A percentile compares a stretch with the other conserved stretches of the same genome.
Evolutionary conservation across 2,113 vertebrate genomes (phyloP).

Genomic region (Gymnobelideus leadbeateri): DNA sequence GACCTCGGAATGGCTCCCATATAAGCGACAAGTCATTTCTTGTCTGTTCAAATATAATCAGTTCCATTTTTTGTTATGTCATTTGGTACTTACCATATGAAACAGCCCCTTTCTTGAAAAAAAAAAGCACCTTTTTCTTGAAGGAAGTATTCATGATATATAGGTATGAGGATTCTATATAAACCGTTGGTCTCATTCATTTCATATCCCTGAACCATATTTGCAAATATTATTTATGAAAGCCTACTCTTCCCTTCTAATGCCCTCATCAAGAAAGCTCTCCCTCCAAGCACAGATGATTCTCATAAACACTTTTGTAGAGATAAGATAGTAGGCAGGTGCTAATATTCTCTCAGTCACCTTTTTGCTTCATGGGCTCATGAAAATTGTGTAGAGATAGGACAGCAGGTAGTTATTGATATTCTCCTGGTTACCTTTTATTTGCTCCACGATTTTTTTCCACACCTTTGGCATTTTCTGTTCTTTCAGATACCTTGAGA

Average conservation of each 20-base stretch:
- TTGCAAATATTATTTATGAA: neutral
- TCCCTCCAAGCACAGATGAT: neutral
- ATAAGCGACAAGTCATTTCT: neutral
- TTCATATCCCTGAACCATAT: neutral
- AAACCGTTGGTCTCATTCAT: neutral
- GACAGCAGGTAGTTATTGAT: neutral
- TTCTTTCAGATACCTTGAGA: neutral
- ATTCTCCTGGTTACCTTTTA: neutral
- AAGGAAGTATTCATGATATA: neutral
- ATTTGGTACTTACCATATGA: neutral
- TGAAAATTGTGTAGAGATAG: neutral
- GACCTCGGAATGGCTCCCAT: neutral
- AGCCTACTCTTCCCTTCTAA: neutral
- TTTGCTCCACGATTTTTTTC: neutral
- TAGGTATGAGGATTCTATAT: neutral
- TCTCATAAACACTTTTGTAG: neutral
- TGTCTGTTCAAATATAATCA: neutral
- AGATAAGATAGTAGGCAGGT: neutral
- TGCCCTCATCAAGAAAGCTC: neutral
- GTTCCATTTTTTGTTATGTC: neutral
- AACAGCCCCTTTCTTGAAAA: neutral
- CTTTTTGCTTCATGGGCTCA: neutral
- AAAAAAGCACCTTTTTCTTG: neutral
- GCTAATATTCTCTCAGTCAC: constrained; percentile 1
- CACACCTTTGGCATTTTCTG: neutral